Evolutionary conservation across 1,140 invertebrate species (phyloP).

Genomic region (Samia ricini): DNA sequence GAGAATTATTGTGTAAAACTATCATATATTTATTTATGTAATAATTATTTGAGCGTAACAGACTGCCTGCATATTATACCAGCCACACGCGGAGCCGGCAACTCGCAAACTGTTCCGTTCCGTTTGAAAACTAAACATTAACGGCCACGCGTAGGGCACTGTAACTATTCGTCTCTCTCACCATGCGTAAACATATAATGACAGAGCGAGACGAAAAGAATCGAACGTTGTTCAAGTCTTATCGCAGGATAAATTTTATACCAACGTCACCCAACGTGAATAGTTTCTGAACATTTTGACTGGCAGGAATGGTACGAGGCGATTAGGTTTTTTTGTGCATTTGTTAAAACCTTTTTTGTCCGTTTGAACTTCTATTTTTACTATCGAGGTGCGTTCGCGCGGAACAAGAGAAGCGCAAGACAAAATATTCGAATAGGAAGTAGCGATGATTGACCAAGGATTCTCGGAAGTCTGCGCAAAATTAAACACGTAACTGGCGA

Average conservation of each 20-base stretch:
- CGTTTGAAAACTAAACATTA: conserved; percentile 63
- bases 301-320: conserved; percentile 61
- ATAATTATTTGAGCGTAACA: conserved; percentile 65
- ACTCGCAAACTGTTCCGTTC: conserved; percentile 73
- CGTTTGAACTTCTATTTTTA: conserved; percentile 53
- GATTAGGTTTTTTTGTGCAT: conserved; percentile 62
- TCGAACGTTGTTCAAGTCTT: conserved; percentile 50
- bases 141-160: conserved; percentile 67
- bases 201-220: conserved; percentile 46
- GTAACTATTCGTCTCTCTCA: conserved; percentile 68
- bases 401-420: conserved; percentile 28
- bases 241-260: conserved; percentile 72
- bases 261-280: conserved; percentile 45
- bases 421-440: conserved; percentile 31
- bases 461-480: conserved; percentile 45
- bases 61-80: conserved; percentile 62
- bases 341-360: conserved; percentile 60
- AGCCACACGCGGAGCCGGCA: conserved; percentile 67
- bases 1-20: conserved; percentile 48
- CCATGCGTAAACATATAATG: conserved; percentile 35
- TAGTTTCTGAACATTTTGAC: conserved; percentile 61
- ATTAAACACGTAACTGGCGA: conserved; percentile 29
- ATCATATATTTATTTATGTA: conserved; percentile 49
- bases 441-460: conserved; percentile 33
- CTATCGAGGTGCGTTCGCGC: conserved; percentile 31